A percentile compares a stretch with the other conserved stretches of the same genome.
phyloP scores from a whole-genome alignment of 2,888 invertebrate species.

The Aleiodes testaceus region DNA sequence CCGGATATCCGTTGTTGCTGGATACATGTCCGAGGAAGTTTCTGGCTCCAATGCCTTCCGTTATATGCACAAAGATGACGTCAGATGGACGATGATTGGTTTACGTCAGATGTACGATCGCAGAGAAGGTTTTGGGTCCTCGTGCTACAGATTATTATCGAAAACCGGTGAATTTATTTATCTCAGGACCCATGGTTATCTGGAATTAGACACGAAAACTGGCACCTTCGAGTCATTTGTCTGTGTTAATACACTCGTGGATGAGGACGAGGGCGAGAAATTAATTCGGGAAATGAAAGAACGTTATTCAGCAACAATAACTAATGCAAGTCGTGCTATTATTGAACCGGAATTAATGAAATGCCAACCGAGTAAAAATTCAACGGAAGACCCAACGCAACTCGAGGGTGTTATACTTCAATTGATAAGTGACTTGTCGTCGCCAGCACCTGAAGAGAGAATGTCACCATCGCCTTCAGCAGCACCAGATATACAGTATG shows the following conservation, averaged over 20 bases:
- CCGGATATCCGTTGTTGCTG: slow-evolving; percentile 89
- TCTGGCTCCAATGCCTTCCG: slow-evolving; percentile 90
- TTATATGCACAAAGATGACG: slow-evolving; percentile 93
- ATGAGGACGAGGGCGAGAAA: slow-evolving; percentile 82
- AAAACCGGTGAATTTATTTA: slow-evolving; percentile 90
- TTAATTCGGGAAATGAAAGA: slow-evolving; percentile 87
- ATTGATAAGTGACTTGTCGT: slow-evolving; percentile 76
- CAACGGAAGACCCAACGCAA: slow-evolving; percentile 81
- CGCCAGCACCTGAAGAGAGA: slow-evolving; percentile 68
- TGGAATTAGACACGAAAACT: slow-evolving; percentile 85
- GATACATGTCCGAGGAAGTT: slow-evolving; percentile 92
- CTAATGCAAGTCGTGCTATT: slow-evolving; percentile 37
- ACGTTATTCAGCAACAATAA: slow-evolving; percentile 81
- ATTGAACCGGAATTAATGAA: slow-evolving; percentile 42
- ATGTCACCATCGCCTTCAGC: slow-evolving; percentile 54
- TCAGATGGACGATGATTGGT: slow-evolving; percentile 90
- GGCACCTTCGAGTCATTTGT: slow-evolving; percentile 89
- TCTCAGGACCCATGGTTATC: slow-evolving; percentile 86
- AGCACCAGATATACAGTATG: slow-evolving; percentile 65
- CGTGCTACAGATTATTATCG: slow-evolving; percentile 88
- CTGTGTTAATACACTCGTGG: slow-evolving; percentile 86
- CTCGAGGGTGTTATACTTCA: slow-evolving; percentile 83
- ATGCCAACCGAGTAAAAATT: slow-evolving; percentile 61
- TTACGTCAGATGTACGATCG: slow-evolving; percentile 91
- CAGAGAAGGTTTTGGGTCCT: slow-evolving; percentile 86